Percentiles rank a stretch among this genome's conserved stretches.
Evolutionary conservation across 2,113 vertebrate species (phyloP).

Genomic region (Erythrolamprus reginae): DNA sequence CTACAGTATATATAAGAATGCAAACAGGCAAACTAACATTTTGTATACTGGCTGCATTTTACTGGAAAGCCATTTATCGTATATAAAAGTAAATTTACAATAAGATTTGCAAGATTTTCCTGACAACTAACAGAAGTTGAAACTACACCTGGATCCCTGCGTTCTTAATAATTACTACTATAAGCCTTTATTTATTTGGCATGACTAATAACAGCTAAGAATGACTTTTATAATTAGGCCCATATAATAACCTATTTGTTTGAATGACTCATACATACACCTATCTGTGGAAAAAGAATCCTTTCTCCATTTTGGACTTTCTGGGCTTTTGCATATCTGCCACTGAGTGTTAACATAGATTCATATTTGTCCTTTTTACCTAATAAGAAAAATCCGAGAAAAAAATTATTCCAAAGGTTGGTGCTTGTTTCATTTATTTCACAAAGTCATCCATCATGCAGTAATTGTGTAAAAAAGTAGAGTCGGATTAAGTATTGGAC

Average conservation of each 20-base stretch:
- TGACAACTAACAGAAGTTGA: neutral
- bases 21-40: slow-evolving; percentile 2
- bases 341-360: neutral
- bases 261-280: neutral
- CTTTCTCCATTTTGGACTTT: neutral
- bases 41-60: neutral
- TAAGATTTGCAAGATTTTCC: neutral
- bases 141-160: neutral
- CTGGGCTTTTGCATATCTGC: neutral
- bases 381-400: neutral
- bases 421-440: neutral
- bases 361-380: neutral
- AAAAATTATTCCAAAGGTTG: neutral
- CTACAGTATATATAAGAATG: neutral
- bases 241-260: neutral
- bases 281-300: neutral
- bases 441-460: neutral
- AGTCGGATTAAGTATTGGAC: neutral
- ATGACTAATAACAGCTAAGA: neutral
- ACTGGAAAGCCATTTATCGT: neutral
- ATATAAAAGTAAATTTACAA: neutral
- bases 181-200: neutral
- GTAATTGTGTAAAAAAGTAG: neutral
- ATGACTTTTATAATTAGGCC: neutral
- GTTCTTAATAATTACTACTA: neutral